phyloP scores from a whole-genome alignment of 2,113 vertebrate genomes.

The Prunella himalayana region DNA sequence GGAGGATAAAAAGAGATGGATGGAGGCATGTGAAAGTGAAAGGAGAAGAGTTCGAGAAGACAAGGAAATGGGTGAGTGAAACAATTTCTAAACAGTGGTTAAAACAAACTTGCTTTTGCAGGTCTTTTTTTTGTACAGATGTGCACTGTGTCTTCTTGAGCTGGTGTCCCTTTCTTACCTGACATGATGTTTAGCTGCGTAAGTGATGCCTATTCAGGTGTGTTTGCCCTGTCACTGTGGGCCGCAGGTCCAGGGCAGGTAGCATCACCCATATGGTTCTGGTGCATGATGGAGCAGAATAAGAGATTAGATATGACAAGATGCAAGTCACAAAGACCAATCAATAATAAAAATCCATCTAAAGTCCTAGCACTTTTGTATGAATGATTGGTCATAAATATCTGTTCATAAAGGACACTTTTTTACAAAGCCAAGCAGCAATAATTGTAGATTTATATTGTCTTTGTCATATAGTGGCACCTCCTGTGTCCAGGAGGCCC shows the following conservation, averaged over 20 bases:
- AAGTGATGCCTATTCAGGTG: neutral
- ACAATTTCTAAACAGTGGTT: neutral
- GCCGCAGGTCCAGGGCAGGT: neutral
- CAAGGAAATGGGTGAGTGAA: constrained; percentile 87
- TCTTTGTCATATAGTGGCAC: neutral
- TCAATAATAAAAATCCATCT: neutral
- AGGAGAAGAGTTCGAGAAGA: constrained; percentile 88
- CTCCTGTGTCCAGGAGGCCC: neutral
- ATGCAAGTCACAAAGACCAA: neutral
- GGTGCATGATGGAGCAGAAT: neutral
- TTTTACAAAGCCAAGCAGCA: neutral
- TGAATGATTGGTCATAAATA: neutral
- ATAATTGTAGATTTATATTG: neutral
- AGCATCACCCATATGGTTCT: rapidly evolving
- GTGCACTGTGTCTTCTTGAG: neutral
- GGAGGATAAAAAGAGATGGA: constrained; percentile 90
- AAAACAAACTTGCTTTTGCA: neutral
- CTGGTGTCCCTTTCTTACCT: neutral
- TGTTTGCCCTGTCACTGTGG: neutral
- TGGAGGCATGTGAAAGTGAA: constrained; percentile 85
- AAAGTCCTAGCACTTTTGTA: neutral
- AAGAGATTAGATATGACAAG: neutral
- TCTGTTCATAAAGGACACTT: neutral
- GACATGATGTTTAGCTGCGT: neutral
- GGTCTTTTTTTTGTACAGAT: neutral